phyloP scores from a whole-genome alignment of 2,888 invertebrate genomes.

The Cephus sareptanus region DNA sequence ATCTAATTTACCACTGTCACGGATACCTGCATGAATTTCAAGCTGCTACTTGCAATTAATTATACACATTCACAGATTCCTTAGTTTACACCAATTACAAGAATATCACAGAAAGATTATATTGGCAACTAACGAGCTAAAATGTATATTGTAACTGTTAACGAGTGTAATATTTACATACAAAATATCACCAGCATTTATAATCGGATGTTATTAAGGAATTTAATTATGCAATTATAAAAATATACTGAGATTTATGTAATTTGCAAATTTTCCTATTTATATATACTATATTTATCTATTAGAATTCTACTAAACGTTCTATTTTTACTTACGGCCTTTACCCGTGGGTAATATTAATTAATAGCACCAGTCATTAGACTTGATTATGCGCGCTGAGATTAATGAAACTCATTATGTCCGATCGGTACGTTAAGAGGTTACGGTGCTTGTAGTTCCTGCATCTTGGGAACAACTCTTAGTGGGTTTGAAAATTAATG shows the following conservation, averaged over 20 bases:
- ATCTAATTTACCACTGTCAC: neutral
- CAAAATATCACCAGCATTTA: too few relatives aligned
- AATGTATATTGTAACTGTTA: neutral
- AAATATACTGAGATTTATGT: neutral
- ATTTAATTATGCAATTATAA: neutral
- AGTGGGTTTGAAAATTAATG: neutral
- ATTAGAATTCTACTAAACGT: neutral
- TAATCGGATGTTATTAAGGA: neutral
- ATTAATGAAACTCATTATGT: constrained; percentile 17
- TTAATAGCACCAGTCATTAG: constrained; percentile 19
- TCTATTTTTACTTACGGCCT: neutral
- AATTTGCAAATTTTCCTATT: too few relatives aligned
- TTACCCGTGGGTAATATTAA: constrained; percentile 9
- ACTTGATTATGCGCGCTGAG: constrained; percentile 17
- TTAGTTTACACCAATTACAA: neutral
- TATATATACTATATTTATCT: neutral
- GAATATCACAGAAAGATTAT: neutral
- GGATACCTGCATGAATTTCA: neutral
- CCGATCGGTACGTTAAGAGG: neutral
- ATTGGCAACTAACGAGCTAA: too few relatives aligned
- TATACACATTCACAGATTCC: neutral
- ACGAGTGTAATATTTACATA: neutral
- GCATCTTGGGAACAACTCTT: neutral
- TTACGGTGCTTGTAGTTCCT: neutral
- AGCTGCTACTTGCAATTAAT: neutral